A percentile compares a stretch with the other conserved stretches of the same genome.
phyloP scores from a whole-genome alignment of 2,888 invertebrate genomes.

The Drosophila atripex region DNA sequence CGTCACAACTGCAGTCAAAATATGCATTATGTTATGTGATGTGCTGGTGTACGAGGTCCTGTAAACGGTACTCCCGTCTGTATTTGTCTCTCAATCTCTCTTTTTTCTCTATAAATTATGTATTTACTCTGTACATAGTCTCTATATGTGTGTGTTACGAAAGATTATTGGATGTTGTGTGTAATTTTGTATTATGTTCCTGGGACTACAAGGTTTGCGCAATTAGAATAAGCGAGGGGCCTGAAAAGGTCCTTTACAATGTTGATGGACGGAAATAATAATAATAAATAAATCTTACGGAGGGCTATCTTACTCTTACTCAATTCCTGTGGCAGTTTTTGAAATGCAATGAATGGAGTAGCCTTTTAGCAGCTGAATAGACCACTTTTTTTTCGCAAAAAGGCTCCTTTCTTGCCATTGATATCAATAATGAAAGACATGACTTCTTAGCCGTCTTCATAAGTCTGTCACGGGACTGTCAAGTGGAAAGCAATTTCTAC shows the following conservation, averaged over 20 bases:
- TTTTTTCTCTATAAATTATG: slow-evolving; percentile 16
- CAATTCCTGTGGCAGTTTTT: no score
- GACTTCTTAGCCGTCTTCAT: slow-evolving; percentile 5
- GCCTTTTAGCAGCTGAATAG: background rate
- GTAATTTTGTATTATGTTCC: slow-evolving; percentile 1
- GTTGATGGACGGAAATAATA: background rate
- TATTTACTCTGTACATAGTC: slow-evolving; percentile 42
- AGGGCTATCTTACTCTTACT: no score
- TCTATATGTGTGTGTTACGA: slow-evolving; percentile 18
- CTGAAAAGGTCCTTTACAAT: background rate
- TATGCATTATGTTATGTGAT: slow-evolving; percentile 31
- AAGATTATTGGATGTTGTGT: slow-evolving; percentile 15
- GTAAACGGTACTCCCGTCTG: slow-evolving; percentile 31
- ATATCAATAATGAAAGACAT: slow-evolving; percentile 14
- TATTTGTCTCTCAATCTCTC: slow-evolving; percentile 13
- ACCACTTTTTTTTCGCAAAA: background rate
- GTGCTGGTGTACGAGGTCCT: slow-evolving; percentile 21
- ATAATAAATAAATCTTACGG: background rate
- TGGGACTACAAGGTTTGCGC: background rate
- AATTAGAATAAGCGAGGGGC: slow-evolving; percentile 1
- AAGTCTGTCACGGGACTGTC: slow-evolving; percentile 27
- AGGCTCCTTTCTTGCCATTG: background rate
- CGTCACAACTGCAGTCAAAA: slow-evolving; percentile 28
- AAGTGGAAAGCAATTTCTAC: slow-evolving; percentile 67
- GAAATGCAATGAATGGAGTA: background rate